Evolutionary conservation across 2,113 vertebrate species (phyloP), one percentile per base, ranked within the genome.

Genomic region (Nothocercus julius): DNA sequence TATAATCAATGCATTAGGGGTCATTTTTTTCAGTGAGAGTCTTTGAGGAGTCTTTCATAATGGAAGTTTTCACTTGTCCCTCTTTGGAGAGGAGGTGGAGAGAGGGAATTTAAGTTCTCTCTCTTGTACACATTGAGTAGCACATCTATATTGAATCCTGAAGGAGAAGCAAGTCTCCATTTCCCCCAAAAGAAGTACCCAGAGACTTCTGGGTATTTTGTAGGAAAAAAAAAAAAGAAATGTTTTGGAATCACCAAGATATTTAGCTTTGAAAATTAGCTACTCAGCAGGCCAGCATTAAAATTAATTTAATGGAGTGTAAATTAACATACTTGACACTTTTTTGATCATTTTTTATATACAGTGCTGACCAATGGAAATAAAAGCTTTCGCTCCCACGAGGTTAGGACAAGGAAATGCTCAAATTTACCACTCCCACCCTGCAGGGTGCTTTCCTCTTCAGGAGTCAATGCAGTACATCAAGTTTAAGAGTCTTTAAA

Each of bases 231-330:
- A 61, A 20, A 32, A 66, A 66, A 45, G 6, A 67, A 67, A 30
- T 80, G 73, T 96, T 97, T 94, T 92, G 74, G 92, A 96, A 97
- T 85, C 94, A 92, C 97, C 94, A 92, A 95, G 96, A 93, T 94
- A 94, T 90, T 95, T 93, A 93, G 96, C 94, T 97, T 96, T 92
- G 70, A 86, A 93, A 98, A 98, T 97, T 96, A 98, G 94, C 93
- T 95, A 96, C 97, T 97, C 97, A 97, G 96, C 97, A 95, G 91
- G 89, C 77, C 82, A 90, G 81, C 90, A 97, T 97, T 97, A 97
- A 98, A 98, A 97, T 98, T 98, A 98, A 98, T 98, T 97, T 98
- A 97, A 97, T 98, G 96, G 96, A 97, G 96, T 97, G 96, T 97
- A 97, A 97, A 98, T 98, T 98, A 98, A 96, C 95, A 95, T 94